Evolutionary conservation across 1,140 invertebrate species (phyloP).

Genomic region (Drosophila tropicalis): DNA sequence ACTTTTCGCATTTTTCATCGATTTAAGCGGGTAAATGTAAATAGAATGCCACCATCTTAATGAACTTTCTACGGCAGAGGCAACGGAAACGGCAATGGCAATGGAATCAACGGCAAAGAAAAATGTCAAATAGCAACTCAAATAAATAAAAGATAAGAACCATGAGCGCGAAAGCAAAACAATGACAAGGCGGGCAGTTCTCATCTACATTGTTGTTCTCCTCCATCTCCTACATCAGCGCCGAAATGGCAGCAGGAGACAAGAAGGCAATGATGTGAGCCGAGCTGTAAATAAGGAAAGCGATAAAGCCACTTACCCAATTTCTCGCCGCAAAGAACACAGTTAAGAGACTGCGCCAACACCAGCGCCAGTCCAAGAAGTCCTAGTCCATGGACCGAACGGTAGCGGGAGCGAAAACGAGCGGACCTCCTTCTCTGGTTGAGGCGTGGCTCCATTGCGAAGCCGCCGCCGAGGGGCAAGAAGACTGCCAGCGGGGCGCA

Average conservation of each 20-base stretch:
- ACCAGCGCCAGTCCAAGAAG: constrained; percentile 48
- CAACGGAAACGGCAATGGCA: neutral
- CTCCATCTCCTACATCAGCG: constrained; percentile 27
- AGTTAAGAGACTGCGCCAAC: constrained; percentile 50
- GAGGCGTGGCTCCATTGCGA: constrained; percentile 39
- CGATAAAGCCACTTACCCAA: constrained; percentile 68
- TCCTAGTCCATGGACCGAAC: constrained; percentile 32
- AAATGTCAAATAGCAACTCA: constrained; percentile 65
- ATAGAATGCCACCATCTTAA: constrained; percentile 40
- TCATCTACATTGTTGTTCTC: constrained; percentile 20
- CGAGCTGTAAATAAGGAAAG: constrained; percentile 54
- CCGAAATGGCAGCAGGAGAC: constrained; percentile 14
- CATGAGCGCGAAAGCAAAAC: constrained; percentile 33
- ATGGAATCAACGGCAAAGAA: constrained; percentile 60
- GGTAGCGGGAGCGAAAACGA: neutral
- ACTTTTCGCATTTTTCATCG: constrained; percentile 61
- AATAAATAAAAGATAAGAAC: constrained; percentile 68
- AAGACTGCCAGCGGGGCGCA: constrained; percentile 13
- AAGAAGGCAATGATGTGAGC: constrained; percentile 35
- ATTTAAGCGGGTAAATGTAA: constrained; percentile 58
- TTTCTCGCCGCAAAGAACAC: constrained; percentile 72
- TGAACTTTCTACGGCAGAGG: constrained; percentile 37
- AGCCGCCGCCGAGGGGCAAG: constrained; percentile 15
- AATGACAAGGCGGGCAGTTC: constrained; percentile 26
- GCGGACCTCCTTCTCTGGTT: constrained; percentile 11